Conservation (phyloP, 2,797 vertebrate genomes). For the Clarias laeviceps region DNA sequence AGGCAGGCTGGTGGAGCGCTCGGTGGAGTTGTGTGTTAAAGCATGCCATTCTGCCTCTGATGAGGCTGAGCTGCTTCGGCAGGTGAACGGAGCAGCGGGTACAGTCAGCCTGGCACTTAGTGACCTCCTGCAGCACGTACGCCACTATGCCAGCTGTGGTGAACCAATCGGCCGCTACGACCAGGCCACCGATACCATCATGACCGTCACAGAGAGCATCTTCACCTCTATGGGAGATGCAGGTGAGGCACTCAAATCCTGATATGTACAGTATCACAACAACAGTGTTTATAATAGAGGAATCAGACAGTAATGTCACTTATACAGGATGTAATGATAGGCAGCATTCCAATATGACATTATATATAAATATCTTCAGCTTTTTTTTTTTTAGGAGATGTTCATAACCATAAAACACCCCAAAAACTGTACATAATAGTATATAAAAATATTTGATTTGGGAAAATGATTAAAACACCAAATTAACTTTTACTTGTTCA, state of each 20-base stretch:
- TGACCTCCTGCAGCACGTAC: slow-evolving; percentile 95
- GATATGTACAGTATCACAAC: neutral
- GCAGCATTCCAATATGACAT: neutral
- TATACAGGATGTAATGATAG: neutral
- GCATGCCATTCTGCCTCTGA: slow-evolving; percentile 91
- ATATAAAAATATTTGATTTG: neutral
- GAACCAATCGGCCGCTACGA: slow-evolving; percentile 98
- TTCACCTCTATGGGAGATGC: slow-evolving; percentile 99
- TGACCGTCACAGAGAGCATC: slow-evolving; percentile 99
- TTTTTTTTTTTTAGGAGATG: neutral
- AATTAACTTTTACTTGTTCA: neutral
- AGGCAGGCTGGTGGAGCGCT: slow-evolving; percentile 95
- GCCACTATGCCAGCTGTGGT: slow-evolving; percentile 93
- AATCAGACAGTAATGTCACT: neutral
- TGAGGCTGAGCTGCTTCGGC: slow-evolving; percentile 89
- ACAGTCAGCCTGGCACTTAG: slow-evolving; percentile 93
- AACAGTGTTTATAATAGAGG: neutral
- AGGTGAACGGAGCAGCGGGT: slow-evolving; percentile 86
- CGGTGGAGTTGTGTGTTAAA: slow-evolving; percentile 91
- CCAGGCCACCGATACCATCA: slow-evolving; percentile 98
- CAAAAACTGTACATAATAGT: neutral
- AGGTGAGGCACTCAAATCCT: slow-evolving; percentile 76
- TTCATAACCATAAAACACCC: neutral
- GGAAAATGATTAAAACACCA: neutral
- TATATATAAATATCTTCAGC: neutral